Conservation (phyloP, 2,797 vertebrate genomes). For the Chlorospingus flavigularis region DNA sequence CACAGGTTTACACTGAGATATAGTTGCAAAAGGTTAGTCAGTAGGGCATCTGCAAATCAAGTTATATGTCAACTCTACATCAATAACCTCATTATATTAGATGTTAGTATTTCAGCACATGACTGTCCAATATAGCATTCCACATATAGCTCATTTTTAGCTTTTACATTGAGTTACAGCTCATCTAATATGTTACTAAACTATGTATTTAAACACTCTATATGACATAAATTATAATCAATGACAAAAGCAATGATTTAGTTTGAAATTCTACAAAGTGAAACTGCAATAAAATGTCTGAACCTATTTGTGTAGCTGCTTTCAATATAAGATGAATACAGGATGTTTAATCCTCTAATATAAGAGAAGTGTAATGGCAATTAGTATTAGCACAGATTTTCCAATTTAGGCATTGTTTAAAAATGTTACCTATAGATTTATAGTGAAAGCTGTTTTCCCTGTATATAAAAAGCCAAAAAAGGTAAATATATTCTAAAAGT, state of each 20-base stretch:
- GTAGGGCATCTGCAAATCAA: conserved; percentile 75
- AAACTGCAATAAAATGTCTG: conserved; percentile 64
- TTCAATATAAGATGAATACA: conserved; percentile 40
- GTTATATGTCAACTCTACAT: conserved; percentile 68
- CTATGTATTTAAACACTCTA: conserved; percentile 64
- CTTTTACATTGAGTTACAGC: conserved; percentile 66
- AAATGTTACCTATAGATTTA: background rate
- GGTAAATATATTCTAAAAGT: background rate
- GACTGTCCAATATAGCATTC: conserved; percentile 52
- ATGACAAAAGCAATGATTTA: conserved; percentile 67
- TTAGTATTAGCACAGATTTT: background rate
- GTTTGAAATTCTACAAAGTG: conserved; percentile 57
- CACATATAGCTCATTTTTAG: conserved; percentile 53
- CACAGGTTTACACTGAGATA: conserved; percentile 68
- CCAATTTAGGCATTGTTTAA: background rate
- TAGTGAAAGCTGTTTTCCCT: background rate
- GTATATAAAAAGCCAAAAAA: background rate
- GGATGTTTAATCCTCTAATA: conserved; percentile 37
- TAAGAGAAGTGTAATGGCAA: background rate
- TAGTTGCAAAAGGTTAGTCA: conserved; percentile 69
- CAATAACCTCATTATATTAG: conserved; percentile 75
- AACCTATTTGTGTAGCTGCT: conserved; percentile 58
- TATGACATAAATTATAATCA: conserved; percentile 73
- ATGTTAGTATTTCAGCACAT: conserved; percentile 72
- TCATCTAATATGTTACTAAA: conserved; percentile 63